A percentile compares a stretch with the other conserved stretches of the same genome.
These are phyloP conservation scores for Apotomis capreana DNA, from an alignment of 2,888 invertebrate genomes.

Conservation along the genomic window DNA sequence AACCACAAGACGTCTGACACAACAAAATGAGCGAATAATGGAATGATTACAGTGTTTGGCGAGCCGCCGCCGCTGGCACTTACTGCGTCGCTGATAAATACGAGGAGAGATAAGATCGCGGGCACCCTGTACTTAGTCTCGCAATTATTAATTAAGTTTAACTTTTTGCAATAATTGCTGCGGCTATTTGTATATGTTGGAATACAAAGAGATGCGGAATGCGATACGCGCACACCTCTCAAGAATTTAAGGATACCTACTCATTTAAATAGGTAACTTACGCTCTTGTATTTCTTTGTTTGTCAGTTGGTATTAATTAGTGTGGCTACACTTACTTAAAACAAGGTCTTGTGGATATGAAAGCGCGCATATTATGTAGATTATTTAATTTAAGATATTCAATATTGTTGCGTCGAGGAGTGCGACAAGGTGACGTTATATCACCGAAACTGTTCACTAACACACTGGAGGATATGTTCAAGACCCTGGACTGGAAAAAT, in stretches of 20 bases:
- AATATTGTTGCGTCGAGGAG: too few species aligned
- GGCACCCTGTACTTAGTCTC: slow-evolving; percentile 14
- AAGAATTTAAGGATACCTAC: neutral
- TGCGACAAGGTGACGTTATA: too few species aligned
- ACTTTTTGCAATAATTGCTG: slow-evolving; percentile 26
- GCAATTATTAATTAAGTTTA: slow-evolving; percentile 35
- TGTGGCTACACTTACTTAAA: too few species aligned
- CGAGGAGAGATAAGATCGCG: slow-evolving; percentile 19
- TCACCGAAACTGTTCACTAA: too few species aligned
- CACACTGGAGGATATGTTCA: too few species aligned
- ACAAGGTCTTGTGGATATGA: too few species aligned
- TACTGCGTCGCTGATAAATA: slow-evolving; percentile 21
- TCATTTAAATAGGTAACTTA: too few species aligned
- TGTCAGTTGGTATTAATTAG: too few species aligned
- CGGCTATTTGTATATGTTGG: slow-evolving; percentile 17
- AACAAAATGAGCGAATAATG: slow-evolving; percentile 15
- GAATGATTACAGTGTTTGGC: slow-evolving; percentile 28
- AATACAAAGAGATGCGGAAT: slow-evolving; percentile 1
- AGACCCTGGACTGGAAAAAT: too few species aligned
- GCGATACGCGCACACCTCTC: neutral
- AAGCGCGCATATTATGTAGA: too few species aligned
- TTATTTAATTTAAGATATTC: too few species aligned
- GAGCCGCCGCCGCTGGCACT: slow-evolving; percentile 7
- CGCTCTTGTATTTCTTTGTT: too few species aligned
- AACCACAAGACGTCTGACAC: slow-evolving; percentile 14